Evolutionary conservation across 2,797 vertebrate species (phyloP).

Genomic region (Oophaga sylvatica): DNA sequence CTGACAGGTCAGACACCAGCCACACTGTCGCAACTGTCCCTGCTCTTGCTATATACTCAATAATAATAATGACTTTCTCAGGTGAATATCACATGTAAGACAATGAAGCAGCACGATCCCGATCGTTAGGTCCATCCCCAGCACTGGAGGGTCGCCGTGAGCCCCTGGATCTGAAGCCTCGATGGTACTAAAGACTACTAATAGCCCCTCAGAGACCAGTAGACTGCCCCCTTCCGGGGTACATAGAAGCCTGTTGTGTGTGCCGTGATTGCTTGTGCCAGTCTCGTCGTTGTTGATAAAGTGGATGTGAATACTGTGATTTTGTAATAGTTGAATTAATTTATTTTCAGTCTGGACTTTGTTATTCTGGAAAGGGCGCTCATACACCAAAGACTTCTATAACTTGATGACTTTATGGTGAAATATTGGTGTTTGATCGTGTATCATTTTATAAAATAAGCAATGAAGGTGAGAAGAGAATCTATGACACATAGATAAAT

Average conservation of each 20-base stretch:
- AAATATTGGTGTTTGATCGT: constrained; percentile 82
- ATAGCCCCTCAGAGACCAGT: constrained; percentile 88
- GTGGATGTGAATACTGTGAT: constrained; percentile 81
- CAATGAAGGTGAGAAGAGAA: constrained; percentile 44
- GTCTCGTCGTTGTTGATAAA: constrained; percentile 85
- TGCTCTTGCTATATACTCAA: not conserved
- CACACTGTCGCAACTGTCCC: not conserved
- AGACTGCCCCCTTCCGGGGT: constrained; percentile 73
- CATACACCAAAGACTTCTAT: constrained; percentile 97
- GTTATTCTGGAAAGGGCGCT: constrained; percentile 84
- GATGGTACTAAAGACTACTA: constrained; percentile 82
- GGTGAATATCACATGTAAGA: not conserved
- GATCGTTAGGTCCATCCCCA: not conserved
- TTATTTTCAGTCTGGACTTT: constrained; percentile 87
- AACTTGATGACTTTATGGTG: constrained; percentile 88
- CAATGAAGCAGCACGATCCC: not conserved
- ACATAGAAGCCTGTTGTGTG: constrained; percentile 88
- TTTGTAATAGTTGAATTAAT: constrained; percentile 95
- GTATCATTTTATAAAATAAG: constrained; percentile 82
- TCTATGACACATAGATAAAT: constrained; percentile 36
- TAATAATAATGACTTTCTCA: constrained; percentile 1
- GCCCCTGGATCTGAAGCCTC: constrained; percentile 23
- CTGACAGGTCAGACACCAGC: not conserved
- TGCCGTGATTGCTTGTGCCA: constrained; percentile 89
- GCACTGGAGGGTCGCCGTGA: constrained; percentile 21